Evolutionary conservation across 2,113 vertebrate genomes (phyloP), one percentile per base, ranked within the genome.

Genomic region (Grammomys dolichurus): DNA sequence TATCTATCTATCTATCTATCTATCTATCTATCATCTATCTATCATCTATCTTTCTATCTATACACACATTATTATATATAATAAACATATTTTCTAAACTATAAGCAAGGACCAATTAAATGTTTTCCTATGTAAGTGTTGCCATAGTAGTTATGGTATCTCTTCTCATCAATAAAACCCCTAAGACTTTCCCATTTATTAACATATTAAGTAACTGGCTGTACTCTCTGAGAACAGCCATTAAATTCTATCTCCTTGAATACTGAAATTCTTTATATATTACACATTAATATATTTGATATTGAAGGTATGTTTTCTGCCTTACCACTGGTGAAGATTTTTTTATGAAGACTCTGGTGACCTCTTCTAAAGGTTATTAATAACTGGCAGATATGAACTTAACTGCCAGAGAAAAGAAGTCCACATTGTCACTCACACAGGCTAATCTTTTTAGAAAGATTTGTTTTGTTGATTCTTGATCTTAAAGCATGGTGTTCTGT

Each of bases 221-320:
- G 11, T 73, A 87, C 58, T 51, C 12, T 58, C 1, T 26, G 72
- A 14, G 17, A 77, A 1, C 4, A 65, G 7, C 7, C 7, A 51
- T 58, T n/a, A 63, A 33, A 72, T 88, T 93, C 10, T 78, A 40
- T 65, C 65, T 20, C 43, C 40, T 93, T 69, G 46, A 56, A 22
- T 33, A 20, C 43, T 8, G 33, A 73, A 93, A 60, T 9, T 19
- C 36, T 6, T 40, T 17, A 69, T 46, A 3, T 14, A 69, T 73
- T 65, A 43, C 3, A 87, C 6, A 63, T 26, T 33, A 28, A 12
- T 19, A 31, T 20, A 26, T 12, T 60, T 51, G 11, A 28, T 58
- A n/a, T 13, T 22, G 14, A 51, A 46, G 6, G 12, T 20, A 3
- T 7, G 65, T 26, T 17, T 16, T 12, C 1, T 12, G 1, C 20